phyloP scores from a whole-genome alignment of 2,888 invertebrate genomes.

The Drosophila greeni region DNA sequence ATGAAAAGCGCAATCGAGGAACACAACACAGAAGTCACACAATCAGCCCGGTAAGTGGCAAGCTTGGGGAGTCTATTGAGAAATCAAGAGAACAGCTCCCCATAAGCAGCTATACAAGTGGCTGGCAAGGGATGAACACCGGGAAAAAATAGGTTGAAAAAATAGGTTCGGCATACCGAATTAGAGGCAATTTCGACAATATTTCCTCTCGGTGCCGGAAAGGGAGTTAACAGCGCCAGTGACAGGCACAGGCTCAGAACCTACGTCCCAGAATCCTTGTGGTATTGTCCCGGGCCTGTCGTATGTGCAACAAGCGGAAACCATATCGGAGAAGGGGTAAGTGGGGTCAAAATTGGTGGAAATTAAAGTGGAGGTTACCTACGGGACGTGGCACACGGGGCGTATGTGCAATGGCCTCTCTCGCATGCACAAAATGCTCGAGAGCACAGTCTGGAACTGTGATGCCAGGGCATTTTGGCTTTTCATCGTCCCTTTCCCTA shows the following conservation, averaged over 20 bases:
- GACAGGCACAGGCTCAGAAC: slow-evolving; percentile 7
- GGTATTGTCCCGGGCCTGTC: slow-evolving; percentile 32
- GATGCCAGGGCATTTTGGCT: neutral
- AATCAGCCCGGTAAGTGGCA: slow-evolving; percentile 55
- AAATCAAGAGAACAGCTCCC: slow-evolving; percentile 49
- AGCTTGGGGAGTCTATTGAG: slow-evolving; percentile 62
- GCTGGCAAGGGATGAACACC: neutral
- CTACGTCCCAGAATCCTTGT: slow-evolving; percentile 16
- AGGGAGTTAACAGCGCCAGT: slow-evolving; percentile 12
- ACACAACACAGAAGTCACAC: slow-evolving; percentile 26
- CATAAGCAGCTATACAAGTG: neutral
- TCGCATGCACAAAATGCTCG: slow-evolving; percentile 9
- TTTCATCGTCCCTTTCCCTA: neutral
- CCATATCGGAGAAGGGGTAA: slow-evolving; percentile 27
- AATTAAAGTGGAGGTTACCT: neutral
- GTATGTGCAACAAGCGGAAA: slow-evolving; percentile 57
- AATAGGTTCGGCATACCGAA: too few relatives aligned
- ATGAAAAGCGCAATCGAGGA: slow-evolving; percentile 8
- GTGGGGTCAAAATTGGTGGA: slow-evolving; percentile 6
- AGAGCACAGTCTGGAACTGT: neutral
- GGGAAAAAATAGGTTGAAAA: too few relatives aligned
- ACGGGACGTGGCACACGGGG: neutral
- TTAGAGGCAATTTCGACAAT: neutral
- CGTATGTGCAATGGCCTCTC: slow-evolving; percentile 31
- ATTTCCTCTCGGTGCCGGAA: neutral